phyloP scores from a whole-genome alignment of 2,888 invertebrate species.

The Lycophotia porphyrea region DNA sequence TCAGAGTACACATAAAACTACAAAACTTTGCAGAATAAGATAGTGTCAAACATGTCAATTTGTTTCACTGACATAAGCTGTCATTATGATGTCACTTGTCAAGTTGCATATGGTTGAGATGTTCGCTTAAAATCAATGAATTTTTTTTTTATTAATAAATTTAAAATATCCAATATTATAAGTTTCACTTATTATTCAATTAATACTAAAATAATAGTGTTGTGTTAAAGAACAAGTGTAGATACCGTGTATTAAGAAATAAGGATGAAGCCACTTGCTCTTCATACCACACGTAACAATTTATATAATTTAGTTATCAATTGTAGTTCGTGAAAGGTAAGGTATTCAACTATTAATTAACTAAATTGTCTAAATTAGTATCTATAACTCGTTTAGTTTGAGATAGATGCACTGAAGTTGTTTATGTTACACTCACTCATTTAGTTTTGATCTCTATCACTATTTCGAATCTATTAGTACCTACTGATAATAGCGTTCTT shows the following conservation, averaged over 20 bases:
- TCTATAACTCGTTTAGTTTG: constrained; percentile 5
- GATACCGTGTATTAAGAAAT: constrained; percentile 46
- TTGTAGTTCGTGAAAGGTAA: constrained; percentile 67
- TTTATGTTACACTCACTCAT: constrained; percentile 17
- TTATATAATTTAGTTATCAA: constrained; percentile 73
- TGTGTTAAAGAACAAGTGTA: constrained; percentile 16
- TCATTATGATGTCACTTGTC: constrained; percentile 30
- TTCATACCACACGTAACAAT: constrained; percentile 72
- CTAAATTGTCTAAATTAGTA: constrained; percentile 34
- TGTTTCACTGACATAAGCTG: not conserved
- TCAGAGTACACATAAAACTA: not conserved
- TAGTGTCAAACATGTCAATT: not conserved
- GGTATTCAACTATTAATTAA: constrained; percentile 45
- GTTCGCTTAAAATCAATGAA: not conserved
- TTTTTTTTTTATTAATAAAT: constrained; percentile 40
- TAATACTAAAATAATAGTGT: constrained; percentile 12
- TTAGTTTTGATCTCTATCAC: constrained; percentile 20
- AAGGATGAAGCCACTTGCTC: constrained; percentile 59
- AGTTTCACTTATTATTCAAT: constrained; percentile 3
- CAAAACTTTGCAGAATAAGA: not conserved
- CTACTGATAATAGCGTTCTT: constrained; percentile 25
- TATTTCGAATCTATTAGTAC: constrained; percentile 2
- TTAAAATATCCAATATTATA: constrained; percentile 29
- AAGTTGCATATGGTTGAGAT: constrained; percentile 49
- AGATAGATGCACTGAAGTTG: constrained; percentile 17